Evolutionary conservation across 2,797 vertebrate genomes (phyloP), one percentile per base, ranked within the genome.

Genomic region (Gymnothorax reevesii): DNA sequence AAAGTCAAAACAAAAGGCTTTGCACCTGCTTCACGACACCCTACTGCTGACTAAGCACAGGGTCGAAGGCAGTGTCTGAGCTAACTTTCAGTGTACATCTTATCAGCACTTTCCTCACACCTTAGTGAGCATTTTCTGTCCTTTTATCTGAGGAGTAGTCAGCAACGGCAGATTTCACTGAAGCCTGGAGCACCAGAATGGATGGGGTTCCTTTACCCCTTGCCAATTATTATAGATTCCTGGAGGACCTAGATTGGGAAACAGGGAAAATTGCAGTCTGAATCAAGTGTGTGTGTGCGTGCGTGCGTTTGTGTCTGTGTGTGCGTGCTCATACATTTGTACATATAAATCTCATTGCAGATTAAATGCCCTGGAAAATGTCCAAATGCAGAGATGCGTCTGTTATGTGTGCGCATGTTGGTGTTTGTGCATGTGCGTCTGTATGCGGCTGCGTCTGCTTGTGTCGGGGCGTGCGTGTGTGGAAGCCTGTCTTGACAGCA

Each of bases 381-480:
- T 42, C 33, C 33, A 42, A 1, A 42, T 42, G 33, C 2, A 2
- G 33, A 42, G 33, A 42, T 42, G 33, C 33, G 33, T 42, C 33
- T 42, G 1, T 59, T 91, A 91, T 89, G 91, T 64, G 89, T 88
- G 86, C 79, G 42, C 83, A 85, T 8, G 80, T 82, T 62, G 20
- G 22, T 54, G 57, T n/a, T 49, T 82, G 6, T 79, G 42, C 27
- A 27, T 79, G 64, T 71, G 89, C 86, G 87, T 84, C 83, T 57
- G 83, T 90, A 89, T 83, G 88, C 89, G 89, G 91, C 89, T 90
- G 89, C 88, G 89, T 91, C 88, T 86, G 92, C 64, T 42, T 90
- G 89, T 87, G 86, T 90, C 66, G 3, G 17, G 64, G 71, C 64
- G 52, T 89, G 17, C 85, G 20, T 2, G 83, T 84, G 84, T 82